phyloP scores from a whole-genome alignment of 2,797 vertebrate genomes.

The Sebastes trivittatus region DNA sequence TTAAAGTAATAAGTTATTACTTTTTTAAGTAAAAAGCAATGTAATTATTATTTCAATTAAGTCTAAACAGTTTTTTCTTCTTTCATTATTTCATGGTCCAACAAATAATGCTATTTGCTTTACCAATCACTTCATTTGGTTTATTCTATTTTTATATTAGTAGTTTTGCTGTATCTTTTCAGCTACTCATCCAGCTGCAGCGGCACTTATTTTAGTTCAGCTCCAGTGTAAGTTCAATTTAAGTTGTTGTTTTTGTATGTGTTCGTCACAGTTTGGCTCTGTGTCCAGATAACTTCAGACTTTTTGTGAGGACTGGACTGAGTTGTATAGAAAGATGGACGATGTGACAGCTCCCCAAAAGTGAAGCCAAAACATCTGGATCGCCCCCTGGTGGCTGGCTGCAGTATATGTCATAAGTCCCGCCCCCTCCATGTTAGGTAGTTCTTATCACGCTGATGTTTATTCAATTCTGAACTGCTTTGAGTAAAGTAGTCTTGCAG shows the following conservation, averaged over 20 bases:
- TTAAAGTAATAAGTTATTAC: slow-evolving; percentile 3
- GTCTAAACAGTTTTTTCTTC: not conserved
- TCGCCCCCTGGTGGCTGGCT: too few species aligned
- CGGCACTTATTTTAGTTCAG: not conserved
- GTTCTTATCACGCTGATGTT: too few species aligned
- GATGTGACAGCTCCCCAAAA: too few species aligned
- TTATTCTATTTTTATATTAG: not conserved
- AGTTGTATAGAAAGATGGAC: not conserved
- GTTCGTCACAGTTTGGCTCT: not conserved
- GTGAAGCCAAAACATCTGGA: too few species aligned
- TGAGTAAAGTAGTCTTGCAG: too few species aligned
- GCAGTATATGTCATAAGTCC: too few species aligned
- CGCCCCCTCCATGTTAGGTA: too few species aligned
- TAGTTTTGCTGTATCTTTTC: not conserved
- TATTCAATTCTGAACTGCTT: too few species aligned
- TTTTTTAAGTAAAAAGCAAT: slow-evolving; percentile 3
- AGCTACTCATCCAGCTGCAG: not conserved
- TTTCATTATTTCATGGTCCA: slow-evolving; percentile 9
- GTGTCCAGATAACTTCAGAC: not conserved
- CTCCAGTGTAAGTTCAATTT: not conserved
- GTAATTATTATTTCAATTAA: slow-evolving; percentile 8
- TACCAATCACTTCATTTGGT: not conserved
- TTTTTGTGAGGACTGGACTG: not conserved
- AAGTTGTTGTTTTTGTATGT: not conserved
- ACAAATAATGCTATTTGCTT: slow-evolving; percentile 5